Conservation (phyloP, 2,797 vertebrate species). For the Alfaro cultratus region DNA sequence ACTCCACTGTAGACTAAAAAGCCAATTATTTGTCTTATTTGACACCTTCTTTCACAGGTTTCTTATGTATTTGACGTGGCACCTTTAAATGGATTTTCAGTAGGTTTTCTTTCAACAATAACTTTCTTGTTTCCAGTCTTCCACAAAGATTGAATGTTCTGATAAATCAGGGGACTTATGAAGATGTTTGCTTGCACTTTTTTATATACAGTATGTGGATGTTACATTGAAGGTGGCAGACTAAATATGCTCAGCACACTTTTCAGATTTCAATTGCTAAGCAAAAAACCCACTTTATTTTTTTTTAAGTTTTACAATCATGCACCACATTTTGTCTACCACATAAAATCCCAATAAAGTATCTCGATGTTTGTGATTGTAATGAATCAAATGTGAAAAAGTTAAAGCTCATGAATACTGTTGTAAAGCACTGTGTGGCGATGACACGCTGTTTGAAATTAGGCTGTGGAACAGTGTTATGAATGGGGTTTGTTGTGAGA, state of each 20-base stretch:
- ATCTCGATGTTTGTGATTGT: neutral
- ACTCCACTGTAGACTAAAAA: neutral
- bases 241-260: neutral
- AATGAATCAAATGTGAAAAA: neutral
- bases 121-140: neutral
- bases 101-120: neutral
- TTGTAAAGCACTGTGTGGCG: slow-evolving; percentile 1
- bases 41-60: neutral
- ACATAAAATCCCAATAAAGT: neutral
- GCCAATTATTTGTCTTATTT: neutral
- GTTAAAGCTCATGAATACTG: neutral
- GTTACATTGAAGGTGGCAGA: neutral
- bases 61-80: neutral
- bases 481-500: neutral
- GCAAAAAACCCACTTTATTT: neutral
- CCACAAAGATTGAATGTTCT: neutral
- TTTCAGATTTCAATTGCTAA: neutral
- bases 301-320: neutral
- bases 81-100: neutral
- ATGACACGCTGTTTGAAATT: slow-evolving; percentile 4
- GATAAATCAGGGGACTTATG: neutral
- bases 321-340: neutral
- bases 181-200: neutral
- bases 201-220: neutral
- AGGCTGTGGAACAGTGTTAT: slow-evolving; percentile 16